Conservation (phyloP, 2,888 invertebrate species). For the Gnatocerus cornutus region DNA sequence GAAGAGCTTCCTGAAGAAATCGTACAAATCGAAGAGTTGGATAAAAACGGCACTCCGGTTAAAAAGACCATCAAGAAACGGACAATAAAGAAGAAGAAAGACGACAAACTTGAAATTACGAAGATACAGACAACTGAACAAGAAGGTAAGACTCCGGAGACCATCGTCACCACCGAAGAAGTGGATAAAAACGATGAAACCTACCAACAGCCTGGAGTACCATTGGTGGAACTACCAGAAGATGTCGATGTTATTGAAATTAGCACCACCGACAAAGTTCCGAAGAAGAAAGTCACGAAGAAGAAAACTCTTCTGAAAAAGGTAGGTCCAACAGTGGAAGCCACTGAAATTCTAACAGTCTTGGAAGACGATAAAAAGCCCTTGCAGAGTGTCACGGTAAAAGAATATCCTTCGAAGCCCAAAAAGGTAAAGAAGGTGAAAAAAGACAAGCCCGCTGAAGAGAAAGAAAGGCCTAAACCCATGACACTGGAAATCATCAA, state of each 20-base stretch:
- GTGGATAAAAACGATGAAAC: constrained; percentile 60
- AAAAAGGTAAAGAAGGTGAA: constrained; percentile 42
- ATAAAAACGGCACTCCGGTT: constrained; percentile 58
- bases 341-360: constrained; percentile 64
- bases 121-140: constrained; percentile 70
- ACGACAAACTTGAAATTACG: constrained; percentile 68
- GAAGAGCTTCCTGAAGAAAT: constrained; percentile 55
- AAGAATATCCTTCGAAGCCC: constrained; percentile 55
- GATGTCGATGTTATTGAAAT: constrained; percentile 69
- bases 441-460: constrained; percentile 35
- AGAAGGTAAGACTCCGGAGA: constrained; percentile 60
- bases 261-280: constrained; percentile 66
- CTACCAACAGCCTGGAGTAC: constrained; percentile 53
- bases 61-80: constrained; percentile 64
- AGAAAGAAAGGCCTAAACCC: constrained; percentile 57
- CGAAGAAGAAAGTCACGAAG: constrained; percentile 68
- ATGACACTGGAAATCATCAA: constrained; percentile 61
- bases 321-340: constrained; percentile 63
- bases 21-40: constrained; percentile 57
- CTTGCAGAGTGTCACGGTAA: constrained; percentile 59
- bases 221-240: constrained; percentile 65
- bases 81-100: constrained; percentile 62
- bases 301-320: constrained; percentile 63
- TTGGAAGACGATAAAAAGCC: constrained; percentile 62
- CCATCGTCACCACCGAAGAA: constrained; percentile 58